Percentiles rank a stretch among this genome's conserved stretches.
These are phyloP conservation scores for Calliphora vicina DNA, from an alignment of 1,140 invertebrate genomes.

Conservation along the genomic window DNA sequence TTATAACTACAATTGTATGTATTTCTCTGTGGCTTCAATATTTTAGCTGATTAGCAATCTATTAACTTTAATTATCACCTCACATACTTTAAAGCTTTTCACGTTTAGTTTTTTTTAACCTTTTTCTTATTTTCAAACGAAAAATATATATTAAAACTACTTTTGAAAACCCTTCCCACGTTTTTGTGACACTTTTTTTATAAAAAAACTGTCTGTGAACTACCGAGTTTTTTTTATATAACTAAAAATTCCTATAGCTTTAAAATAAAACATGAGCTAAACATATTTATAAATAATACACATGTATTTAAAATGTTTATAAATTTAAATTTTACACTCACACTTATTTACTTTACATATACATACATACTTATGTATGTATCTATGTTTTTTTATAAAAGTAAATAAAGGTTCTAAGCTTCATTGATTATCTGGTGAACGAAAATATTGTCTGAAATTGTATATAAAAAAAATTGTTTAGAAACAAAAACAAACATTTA, in stretches of 20 bases:
- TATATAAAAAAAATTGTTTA: not conserved
- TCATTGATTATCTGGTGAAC: not conserved
- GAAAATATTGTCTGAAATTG: not conserved
- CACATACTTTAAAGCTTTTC: not conserved
- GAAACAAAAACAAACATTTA: not conserved
- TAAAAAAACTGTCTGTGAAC: too few relatives aligned
- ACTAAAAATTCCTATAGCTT: not conserved
- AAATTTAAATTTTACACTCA: not conserved
- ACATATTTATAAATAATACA: not conserved
- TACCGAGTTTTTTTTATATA: too few relatives aligned
- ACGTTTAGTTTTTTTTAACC: not conserved
- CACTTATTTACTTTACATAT: too few relatives aligned
- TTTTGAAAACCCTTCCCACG: not conserved
- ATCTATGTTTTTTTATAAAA: not conserved
- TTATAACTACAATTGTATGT: not conserved
- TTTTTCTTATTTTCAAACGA: not conserved
- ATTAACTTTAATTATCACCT: conserved; percentile 23
- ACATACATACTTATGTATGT: too few relatives aligned
- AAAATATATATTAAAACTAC: not conserved
- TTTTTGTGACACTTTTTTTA: not conserved
- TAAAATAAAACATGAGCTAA: not conserved
- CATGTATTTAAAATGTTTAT: not conserved
- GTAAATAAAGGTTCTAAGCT: not conserved
- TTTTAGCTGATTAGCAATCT: conserved; percentile 13
- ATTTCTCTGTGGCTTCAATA: not conserved